Conservation (phyloP, 1,140 invertebrate species). For the Doryteuthis pealeii region DNA sequence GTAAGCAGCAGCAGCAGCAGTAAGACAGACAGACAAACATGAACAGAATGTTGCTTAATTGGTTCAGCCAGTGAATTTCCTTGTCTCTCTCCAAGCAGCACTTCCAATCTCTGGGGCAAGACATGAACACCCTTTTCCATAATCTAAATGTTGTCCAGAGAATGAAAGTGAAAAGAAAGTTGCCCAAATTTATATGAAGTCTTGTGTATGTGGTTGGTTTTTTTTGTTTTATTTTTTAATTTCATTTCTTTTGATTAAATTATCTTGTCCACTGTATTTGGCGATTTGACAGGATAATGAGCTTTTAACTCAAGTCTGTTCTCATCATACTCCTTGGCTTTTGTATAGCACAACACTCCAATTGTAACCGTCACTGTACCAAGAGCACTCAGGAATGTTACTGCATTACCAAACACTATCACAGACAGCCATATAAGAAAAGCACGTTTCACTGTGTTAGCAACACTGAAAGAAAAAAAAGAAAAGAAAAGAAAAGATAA, state of each 20-base stretch:
- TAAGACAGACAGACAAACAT: no score
- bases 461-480: slow-evolving; percentile 69
- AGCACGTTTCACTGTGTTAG: slow-evolving; percentile 82
- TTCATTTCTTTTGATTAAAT: neutral
- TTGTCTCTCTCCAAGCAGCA: no score
- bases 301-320: slow-evolving; percentile 5
- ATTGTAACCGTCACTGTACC: slow-evolving; percentile 76
- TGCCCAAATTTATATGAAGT: neutral
- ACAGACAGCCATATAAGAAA: slow-evolving; percentile 83
- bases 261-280: neutral
- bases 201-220: neutral
- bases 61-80: no score
- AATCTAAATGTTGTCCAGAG: slow-evolving; percentile 18
- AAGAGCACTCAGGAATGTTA: slow-evolving; percentile 75
- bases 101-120: no score
- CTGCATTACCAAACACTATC: slow-evolving; percentile 77
- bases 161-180: neutral
- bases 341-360: slow-evolving; percentile 78
- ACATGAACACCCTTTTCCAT: no score
- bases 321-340: slow-evolving; percentile 55
- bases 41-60: no score
- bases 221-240: neutral
- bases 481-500: neutral
- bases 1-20: no score
- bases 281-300: slow-evolving; percentile 14